Conservation (phyloP, 2,888 invertebrate genomes). For the Cheilosia soror region DNA sequence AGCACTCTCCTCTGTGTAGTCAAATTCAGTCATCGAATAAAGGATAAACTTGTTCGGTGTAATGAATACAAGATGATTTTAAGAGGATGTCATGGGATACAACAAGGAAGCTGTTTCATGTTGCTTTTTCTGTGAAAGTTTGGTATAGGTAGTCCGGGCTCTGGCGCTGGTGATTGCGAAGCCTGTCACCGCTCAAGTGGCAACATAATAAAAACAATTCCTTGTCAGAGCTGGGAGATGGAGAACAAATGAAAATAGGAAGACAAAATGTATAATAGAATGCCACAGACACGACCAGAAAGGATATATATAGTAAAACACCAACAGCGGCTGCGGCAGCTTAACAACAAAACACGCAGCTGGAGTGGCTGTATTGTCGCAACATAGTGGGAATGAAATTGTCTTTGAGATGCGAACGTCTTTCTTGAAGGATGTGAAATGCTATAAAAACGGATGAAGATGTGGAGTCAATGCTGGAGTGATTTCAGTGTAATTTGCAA, state of each 20-base stretch:
- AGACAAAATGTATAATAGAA: conserved; percentile 19
- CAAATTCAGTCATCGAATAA: conserved; percentile 69
- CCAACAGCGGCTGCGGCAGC: conserved; percentile 4
- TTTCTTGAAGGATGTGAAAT: conserved; percentile 20
- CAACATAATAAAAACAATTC: conserved; percentile 41
- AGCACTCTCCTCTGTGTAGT: conserved; percentile 42
- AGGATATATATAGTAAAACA: conserved; percentile 19
- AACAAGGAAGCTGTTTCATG: conserved; percentile 57
- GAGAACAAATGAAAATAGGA: conserved; percentile 41
- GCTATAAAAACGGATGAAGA: conserved; percentile 18
- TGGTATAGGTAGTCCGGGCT: not conserved
- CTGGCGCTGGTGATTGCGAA: conserved; percentile 16
- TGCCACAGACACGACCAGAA: conserved; percentile 29
- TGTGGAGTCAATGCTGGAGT: conserved; percentile 17
- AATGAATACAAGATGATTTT: conserved; percentile 75
- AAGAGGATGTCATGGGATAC: conserved; percentile 64
- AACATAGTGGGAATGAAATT: conserved; percentile 38
- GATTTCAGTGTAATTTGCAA: conserved; percentile 26
- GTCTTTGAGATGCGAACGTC: conserved; percentile 49
- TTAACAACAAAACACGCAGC: conserved; percentile 54
- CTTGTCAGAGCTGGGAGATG: conserved; percentile 25
- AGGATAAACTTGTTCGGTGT: conserved; percentile 73
- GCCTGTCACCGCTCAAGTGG: conserved; percentile 49
- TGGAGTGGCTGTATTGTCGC: conserved; percentile 42
- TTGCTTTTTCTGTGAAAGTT: conserved; percentile 4